Evolutionary conservation across 1,140 invertebrate genomes (phyloP), one percentile per base, ranked within the genome.

Genomic region (Papilio polyxenes): DNA sequence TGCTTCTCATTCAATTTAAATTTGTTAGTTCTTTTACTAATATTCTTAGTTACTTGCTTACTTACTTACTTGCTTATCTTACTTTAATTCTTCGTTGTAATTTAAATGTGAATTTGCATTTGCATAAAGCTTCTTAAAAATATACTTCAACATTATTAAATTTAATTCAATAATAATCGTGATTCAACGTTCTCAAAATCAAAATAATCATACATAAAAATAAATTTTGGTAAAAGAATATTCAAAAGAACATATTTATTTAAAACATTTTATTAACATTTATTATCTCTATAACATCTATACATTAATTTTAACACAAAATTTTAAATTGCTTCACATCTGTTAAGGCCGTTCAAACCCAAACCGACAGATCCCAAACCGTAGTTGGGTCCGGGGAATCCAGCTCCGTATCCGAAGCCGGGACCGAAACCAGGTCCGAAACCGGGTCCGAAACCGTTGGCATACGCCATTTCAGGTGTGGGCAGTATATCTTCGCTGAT

Each of bases 401-500:
- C 82, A 31, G 77, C 44, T 37, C 77, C 82, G n/a, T 23, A 82
- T 40, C 65, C 82, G 65, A 23, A 79, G 44, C 49, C 69, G 40
- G 82, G 40, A 40, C 56, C 76, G 10, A 79, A 75, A 81, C 76
- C 20, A 82, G 13, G 65, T 72, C 65, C 65, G 13, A 72, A 72
- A 72, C 7, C 81, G 44, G 80, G 80, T 56, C 20, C 72, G 31
- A 65, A 20, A 59, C 75, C 79, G n/a, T 81, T 79, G 37, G 59
- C 76, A 76, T 40, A 84, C 6, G 56, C 49, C 79, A 75, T 69
- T 49, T 65, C 78, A 69, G 78, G 31, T 11, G 78, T 69, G 8
- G 78, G 78, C 4, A 77, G 49, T 51, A 77, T 53, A n/a, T 80
- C 80, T 51, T 83, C 82, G 79, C 81, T 81, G 17, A 80, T 76